A percentile compares a stretch with the other conserved stretches of the same genome.
phyloP scores from a whole-genome alignment of 2,797 vertebrate species.

The Myripristis murdjan region DNA sequence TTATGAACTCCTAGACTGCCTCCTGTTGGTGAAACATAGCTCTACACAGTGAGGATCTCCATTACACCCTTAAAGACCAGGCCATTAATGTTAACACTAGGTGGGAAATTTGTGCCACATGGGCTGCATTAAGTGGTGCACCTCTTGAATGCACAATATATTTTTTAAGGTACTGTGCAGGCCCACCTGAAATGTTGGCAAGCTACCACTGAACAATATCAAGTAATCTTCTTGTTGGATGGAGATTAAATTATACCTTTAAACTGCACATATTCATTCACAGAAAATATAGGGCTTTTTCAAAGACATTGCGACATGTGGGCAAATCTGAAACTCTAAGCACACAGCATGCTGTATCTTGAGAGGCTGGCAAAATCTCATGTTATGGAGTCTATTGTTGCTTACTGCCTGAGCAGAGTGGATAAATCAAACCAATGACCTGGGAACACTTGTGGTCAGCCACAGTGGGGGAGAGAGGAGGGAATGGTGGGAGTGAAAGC shows the following conservation, averaged over 20 bases:
- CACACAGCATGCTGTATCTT: not conserved
- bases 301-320: conserved; percentile 14
- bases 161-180: not conserved
- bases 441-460: conserved; percentile 67
- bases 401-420: conserved; percentile 55
- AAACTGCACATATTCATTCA: not conserved
- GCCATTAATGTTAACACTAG: not conserved
- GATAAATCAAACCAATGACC: conserved; percentile 72
- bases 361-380: conserved; percentile 27
- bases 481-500: conserved; percentile 49
- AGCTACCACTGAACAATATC: not conserved
- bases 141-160: not conserved
- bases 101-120: not conserved
- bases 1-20: conserved; percentile 80
- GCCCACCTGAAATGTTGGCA: not conserved
- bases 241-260: not conserved
- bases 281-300: not conserved
- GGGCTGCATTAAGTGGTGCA: not conserved
- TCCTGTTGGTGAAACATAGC: conserved; percentile 74
- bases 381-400: conserved; percentile 42
- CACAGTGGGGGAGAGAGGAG: conserved; percentile 30
- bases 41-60: conserved; percentile 2
- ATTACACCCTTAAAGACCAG: conserved; percentile 32
- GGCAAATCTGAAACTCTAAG: conserved; percentile 9
- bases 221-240: not conserved